Evolutionary conservation across 2,113 vertebrate genomes (phyloP), one percentile per base, ranked within the genome.

Genomic region (Fukomys damarensis): DNA sequence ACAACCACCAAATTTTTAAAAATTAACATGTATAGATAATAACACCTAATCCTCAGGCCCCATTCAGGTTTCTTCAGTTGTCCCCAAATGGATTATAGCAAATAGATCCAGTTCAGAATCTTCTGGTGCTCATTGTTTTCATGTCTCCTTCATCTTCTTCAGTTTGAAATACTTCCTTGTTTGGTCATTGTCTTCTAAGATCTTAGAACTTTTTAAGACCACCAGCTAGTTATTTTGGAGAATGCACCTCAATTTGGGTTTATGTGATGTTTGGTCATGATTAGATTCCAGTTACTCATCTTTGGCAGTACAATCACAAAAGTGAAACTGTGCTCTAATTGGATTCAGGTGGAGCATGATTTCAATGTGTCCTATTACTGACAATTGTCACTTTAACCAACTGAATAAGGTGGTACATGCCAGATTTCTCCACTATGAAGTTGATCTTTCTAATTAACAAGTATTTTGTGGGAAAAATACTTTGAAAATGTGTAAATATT

Each of bases 141-240:
- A 46, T 41, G 28, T 94, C 68, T 13, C 52, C 49, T 58, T 66
- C 24, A 58, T 38, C 24, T 76, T 38, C 79, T 92, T 79, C n/a
- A 56, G 30, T 94, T 68, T 84, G 22, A 14, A 94, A 70, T 66
- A 56, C 22, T 77, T 94, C 66, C 58, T 87, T 83, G 59, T 22
- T 63, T n/a, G 38, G 92, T 63, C 52, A 32, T 43, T 91, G 82
- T 56, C n/a, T 91, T 91, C 80, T n/a, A 87, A 59, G 56, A 66
- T 28, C 22, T 59, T 14, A 2, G 16, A 19, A 77, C 66, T 94
- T 83, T 52, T 56, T n/a, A 79, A 94, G 24, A 84, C 52, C 70
- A 68, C 3, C 22, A 79, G 59, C 30, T 24, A 46, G 22, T 83
- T 92, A 68, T 77, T 88, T 84, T 83, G 41, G 43, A 92, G 28